Evolutionary conservation across 2,888 invertebrate genomes (phyloP), one percentile per base, ranked within the genome.

Genomic region (Silvanus unidentatus): DNA sequence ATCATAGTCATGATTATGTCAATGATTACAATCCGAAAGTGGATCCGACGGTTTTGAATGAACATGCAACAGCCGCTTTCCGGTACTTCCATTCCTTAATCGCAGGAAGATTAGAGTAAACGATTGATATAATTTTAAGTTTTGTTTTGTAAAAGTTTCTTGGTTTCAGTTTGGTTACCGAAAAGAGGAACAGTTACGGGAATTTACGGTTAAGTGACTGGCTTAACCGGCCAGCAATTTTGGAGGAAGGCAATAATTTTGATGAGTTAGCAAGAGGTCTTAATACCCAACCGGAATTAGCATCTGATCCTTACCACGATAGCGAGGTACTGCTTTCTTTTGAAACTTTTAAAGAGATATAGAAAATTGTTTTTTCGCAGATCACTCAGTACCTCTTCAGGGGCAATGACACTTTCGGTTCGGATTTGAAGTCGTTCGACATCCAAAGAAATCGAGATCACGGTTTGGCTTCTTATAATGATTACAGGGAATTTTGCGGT

Each of bases 361-460:
- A 12, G 29, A 9, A 9, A 32, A 12, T n/a, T 22, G 22, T 5
- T 22, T 42, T 43, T 16, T 68, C 65, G 3, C 58, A 84, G 83
- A 81, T 84, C 40, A 84, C 82, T 2, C 75, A 79, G 55, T 82
- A 73, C 65, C 66, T 84, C 43, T 82, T 84, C 70, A 81, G 86
- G 62, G 78, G 81, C 14, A 81, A 79, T 49, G 80, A 77, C 63
- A 80, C 82, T 1, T 84, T 92, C 53, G 93, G 93, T 0, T 73
- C 79, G 8, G 93, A 93, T 69, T 73, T 93, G 47, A 80, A 88
- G 35, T 84, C 92, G 0, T 79, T 83, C 27, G 91, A 92, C 62
- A 83, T 93, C 50, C 92, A 93, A 66, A 79, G 93, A 50, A 87
- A 88, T 53, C 79, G 93, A 39, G 93, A 93, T 68, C 92, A 93